Base-by-base conservation (phyloP, 1,140 invertebrate species). In the Lasioglossum baleicum region DNA sequence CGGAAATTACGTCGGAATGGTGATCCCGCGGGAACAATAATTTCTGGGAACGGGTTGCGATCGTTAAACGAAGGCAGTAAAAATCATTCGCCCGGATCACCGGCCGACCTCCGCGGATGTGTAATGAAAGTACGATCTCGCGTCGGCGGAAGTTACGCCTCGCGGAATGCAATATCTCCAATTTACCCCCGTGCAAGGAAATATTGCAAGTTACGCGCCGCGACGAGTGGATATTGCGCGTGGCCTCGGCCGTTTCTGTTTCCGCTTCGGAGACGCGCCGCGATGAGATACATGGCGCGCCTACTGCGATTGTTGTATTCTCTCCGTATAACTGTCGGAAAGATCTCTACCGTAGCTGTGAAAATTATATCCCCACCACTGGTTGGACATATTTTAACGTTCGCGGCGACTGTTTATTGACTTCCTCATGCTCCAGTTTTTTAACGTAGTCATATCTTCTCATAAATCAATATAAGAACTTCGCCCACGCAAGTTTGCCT, bases 31-130 rank as follows among this genome's bases (percentile, higher is more conserved):
- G 60, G 60, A 11, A 63, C 26, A 63, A 63, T 63, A 63, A 63
- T 63, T 63, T 63, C 26, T n/a, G 60, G 60, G 26, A 63, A 13
- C 22, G 56, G 56, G 2, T 26, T 11, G 26, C 26, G 31, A 64
- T 64, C 61, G 61, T 63, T 63, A 63, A 64, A 64, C 31, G 31
- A 31, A 63, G 15, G 56, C 61, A 40, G 26, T 64, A 31, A 64
- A 64, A 64, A 64, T 64, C 60, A 63, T 63, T 63, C 60, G 22
- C 2, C 60, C 60, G 60, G 60, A 31, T 63, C 60, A 31, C 60
- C 10, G 7, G 10, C n/a, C 26, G 22, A 3, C 8, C 11, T 11
- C 26, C 22, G 8, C 26, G 60, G 22, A 8, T 11, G 60, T 26
- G 8, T 63, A 63, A 63, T 63, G 60, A 31, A 63, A 63, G 60